Evolutionary conservation across 2,888 invertebrate species (phyloP), one percentile per base, ranked within the genome.

Genomic region (Drosophila yooni): DNA sequence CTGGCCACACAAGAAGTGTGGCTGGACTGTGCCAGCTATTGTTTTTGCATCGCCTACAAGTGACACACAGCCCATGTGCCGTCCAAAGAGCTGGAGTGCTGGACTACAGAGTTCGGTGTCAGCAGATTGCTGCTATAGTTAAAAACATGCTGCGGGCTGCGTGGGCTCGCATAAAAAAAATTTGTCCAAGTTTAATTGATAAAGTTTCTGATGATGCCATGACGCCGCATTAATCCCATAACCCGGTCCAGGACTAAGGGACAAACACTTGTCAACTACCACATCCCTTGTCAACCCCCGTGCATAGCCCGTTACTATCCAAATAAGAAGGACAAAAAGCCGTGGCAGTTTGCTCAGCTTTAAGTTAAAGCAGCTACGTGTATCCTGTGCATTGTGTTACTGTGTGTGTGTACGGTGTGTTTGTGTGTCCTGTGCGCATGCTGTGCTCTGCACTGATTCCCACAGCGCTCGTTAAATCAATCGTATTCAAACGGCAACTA

Each of bases 151-250:
- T 79, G 89, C 74, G 88, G 89, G 79, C 80, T 52, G 84, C 71
- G 70, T 76, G 76, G 70, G 67, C 72, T 68, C 48, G 76, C 72
- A 74, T 86, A 85, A 67, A 27, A 48, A 33, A 58, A 77, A 81
- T 70, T 70, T 81, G 67, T 74, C 74, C 90, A 87, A 87, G 90
- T 87, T 87, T 87, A 87, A 87, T 87, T 87, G 90, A 87, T 87
- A 87, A 87, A 87, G 90, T 87, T 87, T 88, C 68, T 81, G 86
- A 81, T 74, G 81, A 83, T 81, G 84, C 79, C 84, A 85, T 86
- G 86, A 83, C 83, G 84, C 75, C 84, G 87, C 90, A 87, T 82
- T 82, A 88, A 87, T 76, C 68, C 62, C 64, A 61, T 83, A 80
- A 68, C 72, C 71, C 57, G 3, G 57, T 33, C 58, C 51, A 38